Conservation (phyloP, 1,140 invertebrate genomes). For the Platyscapa corneri region DNA sequence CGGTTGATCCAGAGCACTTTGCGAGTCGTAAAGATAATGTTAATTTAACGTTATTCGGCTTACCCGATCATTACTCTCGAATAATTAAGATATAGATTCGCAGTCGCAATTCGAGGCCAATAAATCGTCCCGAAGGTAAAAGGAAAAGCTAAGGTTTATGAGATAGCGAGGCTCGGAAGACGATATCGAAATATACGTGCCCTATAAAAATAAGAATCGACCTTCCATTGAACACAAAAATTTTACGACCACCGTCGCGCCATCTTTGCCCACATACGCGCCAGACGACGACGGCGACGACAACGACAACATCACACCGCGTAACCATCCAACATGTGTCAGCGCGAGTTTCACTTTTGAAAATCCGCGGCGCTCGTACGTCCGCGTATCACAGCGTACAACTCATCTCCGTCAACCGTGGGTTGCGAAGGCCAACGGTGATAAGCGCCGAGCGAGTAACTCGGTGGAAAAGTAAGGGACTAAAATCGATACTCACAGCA, state of each 20-base stretch:
- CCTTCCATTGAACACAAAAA: not conserved
- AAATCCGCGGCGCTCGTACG: not conserved
- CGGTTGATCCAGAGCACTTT: too few species aligned
- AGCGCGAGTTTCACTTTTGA: conserved; percentile 43
- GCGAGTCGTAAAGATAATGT: not conserved
- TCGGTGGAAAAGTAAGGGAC: not conserved
- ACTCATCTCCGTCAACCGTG: not conserved
- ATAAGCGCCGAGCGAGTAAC: not conserved
- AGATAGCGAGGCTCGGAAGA: not conserved
- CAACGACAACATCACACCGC: not conserved
- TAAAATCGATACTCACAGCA: conserved; percentile 38
- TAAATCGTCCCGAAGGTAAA: not conserved
- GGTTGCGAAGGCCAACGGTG: not conserved
- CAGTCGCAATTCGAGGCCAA: not conserved
- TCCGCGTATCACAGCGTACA: not conserved
- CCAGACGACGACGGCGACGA: not conserved
- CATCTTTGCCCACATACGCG: conserved; percentile 42
- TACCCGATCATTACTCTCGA: not conserved
- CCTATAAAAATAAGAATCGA: not conserved
- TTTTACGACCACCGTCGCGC: conserved; percentile 31
- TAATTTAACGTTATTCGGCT: not conserved
- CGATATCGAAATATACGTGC: not conserved
- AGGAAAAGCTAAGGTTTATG: not conserved
- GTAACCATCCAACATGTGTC: conserved; percentile 43
- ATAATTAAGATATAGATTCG: not conserved